Base-by-base conservation (phyloP, 2,888 invertebrate species). In the Alsophila aescularia region DNA sequence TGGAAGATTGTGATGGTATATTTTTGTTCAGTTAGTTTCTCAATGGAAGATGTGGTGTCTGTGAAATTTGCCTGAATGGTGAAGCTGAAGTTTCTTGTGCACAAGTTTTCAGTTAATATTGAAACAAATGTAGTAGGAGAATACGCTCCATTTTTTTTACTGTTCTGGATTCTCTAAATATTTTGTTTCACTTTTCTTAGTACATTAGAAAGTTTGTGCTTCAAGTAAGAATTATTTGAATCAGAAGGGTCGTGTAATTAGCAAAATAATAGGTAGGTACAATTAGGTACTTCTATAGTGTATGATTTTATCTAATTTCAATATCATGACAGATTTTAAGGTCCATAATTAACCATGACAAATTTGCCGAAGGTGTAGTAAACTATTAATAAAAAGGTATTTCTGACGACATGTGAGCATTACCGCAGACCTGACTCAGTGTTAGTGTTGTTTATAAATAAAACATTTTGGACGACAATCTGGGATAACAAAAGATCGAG, bases 381-480 rank as follows among this genome's bases (percentile, higher is more conserved):
- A 47, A 54, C 58, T 59, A 58, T 59, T 58, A 62, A 50, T 54
- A 57, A 50, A 40, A 47, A 57, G 50, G 45, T 56, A 65, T 65
- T 65, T 65, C 55, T 59, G 59, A 58, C 58, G 58, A 18, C 50
- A 52, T 44, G 56, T 56, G 49, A 45, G 45, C 55, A 55, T 52
- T 51, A 57, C 49, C 47, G 53, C 60, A 48, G 50, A 41, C 53
- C 52, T 49, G 49, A 31, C 34, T 54, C 62, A 64, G 62, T 55
- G 60, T 57, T 58, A 56, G 21, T 41, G 40, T 58, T 60, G 62
- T 56, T 42, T 62, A 65, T 59, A 65, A 65, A 65, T 65, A 62
- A 55, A 60, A 32, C 32, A 39, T 40, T 50, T 51, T 53, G 37
- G 18, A 18, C 42, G 62, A 62, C 52, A 54, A 58, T 59, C 35